These are phyloP conservation scores for Cantharis rustica DNA, from an alignment of 2,888 invertebrate species.

Conservation along the genomic window DNA sequence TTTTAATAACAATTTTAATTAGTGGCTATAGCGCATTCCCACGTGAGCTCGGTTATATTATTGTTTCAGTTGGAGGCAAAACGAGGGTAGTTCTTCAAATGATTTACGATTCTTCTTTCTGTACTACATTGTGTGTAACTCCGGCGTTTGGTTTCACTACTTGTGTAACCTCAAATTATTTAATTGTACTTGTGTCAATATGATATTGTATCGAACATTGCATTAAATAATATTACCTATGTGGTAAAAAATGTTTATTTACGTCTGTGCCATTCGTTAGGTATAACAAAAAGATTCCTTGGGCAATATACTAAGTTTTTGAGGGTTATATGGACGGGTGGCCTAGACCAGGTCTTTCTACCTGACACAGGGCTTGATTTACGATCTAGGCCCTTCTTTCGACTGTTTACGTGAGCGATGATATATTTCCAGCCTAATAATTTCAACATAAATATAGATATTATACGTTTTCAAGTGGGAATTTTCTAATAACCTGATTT, in stretches of 20 bases:
- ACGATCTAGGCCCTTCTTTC: conserved; percentile 36
- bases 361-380: conserved; percentile 41
- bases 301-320: conserved; percentile 4
- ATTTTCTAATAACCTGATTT: conserved; percentile 37
- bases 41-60: conserved; percentile 37
- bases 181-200: neutral
- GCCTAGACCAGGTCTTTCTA: conserved; percentile 30
- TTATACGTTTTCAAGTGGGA: conserved; percentile 40
- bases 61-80: conserved; percentile 23
- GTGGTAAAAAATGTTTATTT: neutral
- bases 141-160: conserved; percentile 6
- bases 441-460: conserved; percentile 44
- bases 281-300: neutral
- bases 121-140: conserved; percentile 35
- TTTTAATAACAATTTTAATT: conserved; percentile 48
- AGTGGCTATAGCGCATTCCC: conserved; percentile 39
- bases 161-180: neutral
- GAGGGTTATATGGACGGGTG: conserved; percentile 20
- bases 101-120: conserved; percentile 41
- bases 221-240: neutral
- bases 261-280: neutral
- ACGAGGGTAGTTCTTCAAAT: conserved; percentile 37
- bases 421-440: conserved; percentile 38
- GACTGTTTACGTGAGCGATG: conserved; percentile 39
- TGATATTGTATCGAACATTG: neutral